A percentile compares a stretch with the other conserved stretches of the same genome.
Conservation (phyloP, 2,888 invertebrate species). For the Agriopis aurantiaria region DNA sequence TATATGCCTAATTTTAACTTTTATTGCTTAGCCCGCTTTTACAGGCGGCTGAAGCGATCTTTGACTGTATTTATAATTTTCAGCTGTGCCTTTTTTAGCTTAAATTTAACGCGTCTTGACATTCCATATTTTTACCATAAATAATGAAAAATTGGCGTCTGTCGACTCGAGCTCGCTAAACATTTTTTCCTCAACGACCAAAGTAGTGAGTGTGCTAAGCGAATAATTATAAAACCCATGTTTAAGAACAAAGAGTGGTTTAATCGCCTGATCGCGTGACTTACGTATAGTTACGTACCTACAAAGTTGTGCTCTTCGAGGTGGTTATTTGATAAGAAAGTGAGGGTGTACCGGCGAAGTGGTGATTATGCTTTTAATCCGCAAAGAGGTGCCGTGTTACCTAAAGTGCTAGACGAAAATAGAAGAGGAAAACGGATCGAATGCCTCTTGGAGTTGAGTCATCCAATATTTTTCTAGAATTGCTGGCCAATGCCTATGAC, state of each 20-base stretch:
- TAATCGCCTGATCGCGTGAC: slow-evolving; percentile 79
- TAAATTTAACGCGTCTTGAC: slow-evolving; percentile 24
- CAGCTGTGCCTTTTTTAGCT: slow-evolving; percentile 2
- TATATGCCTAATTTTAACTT: too few relatives aligned
- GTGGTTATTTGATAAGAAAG: slow-evolving; percentile 57
- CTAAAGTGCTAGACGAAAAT: slow-evolving; percentile 56
- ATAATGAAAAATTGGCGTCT: slow-evolving; percentile 33
- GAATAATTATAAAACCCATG: slow-evolving; percentile 69
- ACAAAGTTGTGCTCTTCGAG: slow-evolving; percentile 57
- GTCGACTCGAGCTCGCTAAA: slow-evolving; percentile 24
- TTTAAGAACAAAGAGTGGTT: slow-evolving; percentile 69
- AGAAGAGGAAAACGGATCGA: slow-evolving; percentile 32
- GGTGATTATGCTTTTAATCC: slow-evolving; percentile 78
- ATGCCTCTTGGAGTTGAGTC: slow-evolving; percentile 5
- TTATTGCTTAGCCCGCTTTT: too few relatives aligned
- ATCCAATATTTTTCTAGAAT: not conserved
- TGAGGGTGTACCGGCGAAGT: slow-evolving; percentile 29
- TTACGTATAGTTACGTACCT: slow-evolving; percentile 46
- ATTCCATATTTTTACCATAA: slow-evolving; percentile 30
- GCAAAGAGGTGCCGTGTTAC: slow-evolving; percentile 65
- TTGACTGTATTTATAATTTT: not conserved
- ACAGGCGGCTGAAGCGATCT: too few relatives aligned
- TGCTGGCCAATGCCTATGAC: not conserved
- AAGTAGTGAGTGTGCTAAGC: slow-evolving; percentile 31
- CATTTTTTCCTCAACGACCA: slow-evolving; percentile 23